Percentiles rank a stretch among this genome's conserved stretches.
These are phyloP conservation scores for Sinodicranocentrus sp. DNA, from an alignment of 2,888 invertebrate genomes.

Conservation along the genomic window DNA sequence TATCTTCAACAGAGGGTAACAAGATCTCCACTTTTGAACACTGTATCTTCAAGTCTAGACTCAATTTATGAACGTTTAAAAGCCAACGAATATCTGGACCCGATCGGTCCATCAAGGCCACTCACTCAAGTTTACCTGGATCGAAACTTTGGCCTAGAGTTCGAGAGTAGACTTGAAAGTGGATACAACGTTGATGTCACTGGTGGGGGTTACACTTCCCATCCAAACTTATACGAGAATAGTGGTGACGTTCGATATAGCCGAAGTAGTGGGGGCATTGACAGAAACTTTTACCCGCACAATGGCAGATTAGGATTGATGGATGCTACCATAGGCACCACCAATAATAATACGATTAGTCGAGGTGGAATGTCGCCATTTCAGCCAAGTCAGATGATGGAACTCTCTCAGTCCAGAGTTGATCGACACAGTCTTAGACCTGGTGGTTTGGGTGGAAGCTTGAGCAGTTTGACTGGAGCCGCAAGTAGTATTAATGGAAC, in stretches of 20 bases:
- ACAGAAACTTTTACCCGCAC: conserved; percentile 39
- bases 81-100: conserved; percentile 62
- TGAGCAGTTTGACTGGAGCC: conserved; percentile 44
- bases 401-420: conserved; percentile 36
- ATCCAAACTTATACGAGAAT: conserved; percentile 47
- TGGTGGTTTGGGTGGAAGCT: conserved; percentile 42
- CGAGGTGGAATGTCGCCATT: conserved; percentile 48
- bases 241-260: conserved; percentile 4
- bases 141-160: conserved; percentile 50
- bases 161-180: conserved; percentile 20
- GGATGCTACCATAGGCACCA: neutral
- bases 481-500: conserved; percentile 11
- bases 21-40: conserved; percentile 58
- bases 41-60: conserved; percentile 73
- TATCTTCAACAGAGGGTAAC: conserved; percentile 12
- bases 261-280: conserved; percentile 2
- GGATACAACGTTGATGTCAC: conserved; percentile 34
- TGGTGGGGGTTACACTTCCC: conserved; percentile 38
- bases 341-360: conserved; percentile 54
- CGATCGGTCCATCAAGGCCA: conserved; percentile 63
- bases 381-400: conserved; percentile 47
- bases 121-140: conserved; percentile 67
- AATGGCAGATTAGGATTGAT: conserved; percentile 22
- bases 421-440: conserved; percentile 40
- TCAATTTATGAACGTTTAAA: conserved; percentile 76